Base-by-base conservation (phyloP, 2,888 invertebrate species). In the Athrips mouffetella region DNA sequence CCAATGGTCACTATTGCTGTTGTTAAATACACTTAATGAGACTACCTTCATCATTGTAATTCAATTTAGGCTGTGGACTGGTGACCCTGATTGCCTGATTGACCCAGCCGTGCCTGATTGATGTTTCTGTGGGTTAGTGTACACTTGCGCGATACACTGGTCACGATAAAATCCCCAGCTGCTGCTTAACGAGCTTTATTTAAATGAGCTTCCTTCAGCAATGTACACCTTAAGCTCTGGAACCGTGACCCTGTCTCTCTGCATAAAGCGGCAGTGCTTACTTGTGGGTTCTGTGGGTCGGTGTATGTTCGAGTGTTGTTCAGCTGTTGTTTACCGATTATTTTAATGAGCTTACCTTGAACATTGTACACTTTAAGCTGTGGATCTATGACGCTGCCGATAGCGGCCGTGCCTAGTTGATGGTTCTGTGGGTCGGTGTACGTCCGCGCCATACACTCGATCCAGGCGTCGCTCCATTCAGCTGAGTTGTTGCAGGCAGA, bases 231-330 rank as follows among this genome's bases (percentile, higher is more conserved):
- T 80, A 0, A 94, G 80, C 56, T 90, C 76, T 0, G 91, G 80
- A 76, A 94, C 94, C 0, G 83, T 73, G 1, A 86, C 73, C 0
- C 89, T 89, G 0, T n/a, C n/a, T n/a, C n/a, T n/a, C n/a, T n/a
- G n/a, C 94, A 94, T 89, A 95, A 94, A 77, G 94, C 93, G 55
- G 93, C 93, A 3, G 94, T 92, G 7, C 93, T 94, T 1, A 91
- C 90, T 79, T 94, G 94, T 73, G 95, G 95, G 73, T 94, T 94
- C 77, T 94, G 94, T 0, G 94, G 92, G 2, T 93, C n/a, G n/a
- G n/a, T n/a, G n/a, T n/a, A n/a, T n/a, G n/a, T n/a, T n/a, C n/a
- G n/a, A n/a, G n/a, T n/a, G n/a, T n/a, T n/a, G n/a, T n/a, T n/a
- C n/a, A n/a, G n/a, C n/a, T n/a, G n/a, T n/a, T n/a, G n/a, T n/a